Percentiles rank a stretch among this genome's conserved stretches.
These are phyloP conservation scores for Asteroscopus sphinx DNA, from an alignment of 2,888 invertebrate genomes.

Conservation along the genomic window DNA sequence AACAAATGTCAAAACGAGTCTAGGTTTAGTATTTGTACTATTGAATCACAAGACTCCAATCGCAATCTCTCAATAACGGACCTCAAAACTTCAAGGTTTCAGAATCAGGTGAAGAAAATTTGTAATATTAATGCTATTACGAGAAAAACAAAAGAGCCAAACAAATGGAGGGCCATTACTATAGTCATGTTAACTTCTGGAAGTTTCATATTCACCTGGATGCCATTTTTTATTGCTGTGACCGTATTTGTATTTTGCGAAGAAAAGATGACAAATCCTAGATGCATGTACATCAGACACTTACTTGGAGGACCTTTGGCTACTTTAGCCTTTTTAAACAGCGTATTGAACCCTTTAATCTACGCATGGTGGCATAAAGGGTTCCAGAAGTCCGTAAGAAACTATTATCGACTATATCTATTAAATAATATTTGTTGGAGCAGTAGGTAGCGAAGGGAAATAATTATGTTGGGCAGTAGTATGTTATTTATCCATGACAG, in stretches of 20 bases:
- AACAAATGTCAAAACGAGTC: conserved; percentile 64
- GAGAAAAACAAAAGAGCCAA: conserved; percentile 73
- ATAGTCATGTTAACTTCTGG: conserved; percentile 91
- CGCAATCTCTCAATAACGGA: conserved; percentile 54
- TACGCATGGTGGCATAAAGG: conserved; percentile 93
- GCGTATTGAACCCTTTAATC: conserved; percentile 91
- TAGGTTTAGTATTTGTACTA: conserved; percentile 72
- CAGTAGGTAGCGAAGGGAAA: conserved; percentile 6
- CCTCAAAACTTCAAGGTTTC: conserved; percentile 41
- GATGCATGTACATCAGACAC: conserved; percentile 84
- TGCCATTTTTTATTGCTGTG: conserved; percentile 90
- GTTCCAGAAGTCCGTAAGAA: conserved; percentile 87
- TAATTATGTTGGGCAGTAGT: background rate
- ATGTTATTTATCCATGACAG: conserved; percentile 32
- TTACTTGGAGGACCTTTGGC: conserved; percentile 90
- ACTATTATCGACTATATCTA: conserved; percentile 69
- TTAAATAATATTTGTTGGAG: conserved; percentile 55
- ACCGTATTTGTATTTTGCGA: conserved; percentile 89
- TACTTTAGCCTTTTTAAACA: conserved; percentile 90
- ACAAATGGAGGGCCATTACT: conserved; percentile 91
- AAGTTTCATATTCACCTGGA: conserved; percentile 91
- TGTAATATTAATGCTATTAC: conserved; percentile 44
- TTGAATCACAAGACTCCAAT: conserved; percentile 65
- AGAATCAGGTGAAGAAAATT: conserved; percentile 48
- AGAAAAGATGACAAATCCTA: conserved; percentile 78